Base-by-base conservation (phyloP, 2,888 invertebrate genomes). In the Diploptera punctata region DNA sequence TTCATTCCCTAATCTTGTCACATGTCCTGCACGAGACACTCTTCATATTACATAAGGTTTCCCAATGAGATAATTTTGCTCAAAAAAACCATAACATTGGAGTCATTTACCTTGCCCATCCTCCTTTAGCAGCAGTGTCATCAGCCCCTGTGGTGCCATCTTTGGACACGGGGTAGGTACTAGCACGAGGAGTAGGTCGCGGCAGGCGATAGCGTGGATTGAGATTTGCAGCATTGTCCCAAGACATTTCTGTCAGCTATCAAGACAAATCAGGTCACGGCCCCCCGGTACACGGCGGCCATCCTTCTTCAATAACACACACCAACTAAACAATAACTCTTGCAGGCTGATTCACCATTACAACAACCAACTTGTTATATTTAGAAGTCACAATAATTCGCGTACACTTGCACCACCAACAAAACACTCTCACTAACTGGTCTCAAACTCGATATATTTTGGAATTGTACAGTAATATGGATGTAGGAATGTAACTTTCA, bases 221-320 rank as follows among this genome's bases (percentile, higher is more conserved):
- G n/a, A 9, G 2, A 52, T 52, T 52, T 13, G 65, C 65, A 38
- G 47, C 19, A 19, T n/a, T 18, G 29, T 67, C 29, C 67, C 49
- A 44, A 26, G 67, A 67, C 67, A 67, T 67, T 65, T 67, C 67
- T 57, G 57, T 57, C 57, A 57, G 57, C 57, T 29, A 29, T 31
- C 21, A 13, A 4, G 43, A 43, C 24, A 24, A 44, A 65, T 65
- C 65, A 65, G 65, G 65, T 65, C 44, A 65, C 65, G 4, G 44
- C 44, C 10, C 65, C 44, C 18, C 43, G 65, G 43, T 13, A 65
- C 65, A 19, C 44, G 18, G 24, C 44, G 16, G 43, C 43, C 43
- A 13, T 62, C 62, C n/a, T 62, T 31, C 31, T 19, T 38, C n/a
- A n/a, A 13, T 38, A 10, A 13, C 43, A 47, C 24, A 44, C n/a